These are phyloP conservation scores for Lophotriccus pileatus DNA, from an alignment of 2,797 vertebrate species.

Conservation along the genomic window DNA sequence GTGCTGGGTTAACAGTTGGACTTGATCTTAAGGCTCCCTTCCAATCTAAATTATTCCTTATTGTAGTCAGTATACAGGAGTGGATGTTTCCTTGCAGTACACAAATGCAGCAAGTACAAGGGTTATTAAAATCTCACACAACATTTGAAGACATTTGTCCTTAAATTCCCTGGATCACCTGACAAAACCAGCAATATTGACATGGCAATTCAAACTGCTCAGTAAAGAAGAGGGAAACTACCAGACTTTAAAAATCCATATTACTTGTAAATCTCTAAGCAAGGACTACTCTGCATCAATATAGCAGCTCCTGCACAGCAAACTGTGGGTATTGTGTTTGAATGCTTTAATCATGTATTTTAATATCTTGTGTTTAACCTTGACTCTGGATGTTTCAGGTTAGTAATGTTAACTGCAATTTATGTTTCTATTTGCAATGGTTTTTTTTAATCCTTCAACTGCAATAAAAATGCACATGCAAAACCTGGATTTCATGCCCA, in stretches of 20 bases:
- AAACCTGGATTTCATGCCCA: neutral
- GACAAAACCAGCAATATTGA: neutral
- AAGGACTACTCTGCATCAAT: neutral
- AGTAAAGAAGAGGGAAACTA: neutral
- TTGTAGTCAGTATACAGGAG: neutral
- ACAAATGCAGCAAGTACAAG: neutral
- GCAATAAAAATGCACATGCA: neutral
- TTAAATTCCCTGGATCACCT: neutral
- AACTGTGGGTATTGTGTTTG: neutral
- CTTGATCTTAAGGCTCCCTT: neutral
- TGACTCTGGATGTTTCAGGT: neutral
- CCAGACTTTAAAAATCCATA: neutral
- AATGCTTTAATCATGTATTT: neutral
- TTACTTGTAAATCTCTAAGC: neutral
- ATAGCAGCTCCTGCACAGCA: neutral
- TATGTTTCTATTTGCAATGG: neutral
- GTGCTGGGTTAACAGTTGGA: neutral
- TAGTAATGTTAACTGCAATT: neutral
- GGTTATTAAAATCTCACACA: neutral
- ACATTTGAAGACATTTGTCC: neutral
- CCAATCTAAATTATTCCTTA: neutral
- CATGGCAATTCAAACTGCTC: neutral
- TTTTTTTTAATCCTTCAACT: neutral
- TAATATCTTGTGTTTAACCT: neutral
- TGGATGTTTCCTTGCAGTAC: neutral